A percentile compares a stretch with the other conserved stretches of the same genome.
phyloP scores from a whole-genome alignment of 2,113 vertebrate genomes.

The Neomonachus schauinslandi region DNA sequence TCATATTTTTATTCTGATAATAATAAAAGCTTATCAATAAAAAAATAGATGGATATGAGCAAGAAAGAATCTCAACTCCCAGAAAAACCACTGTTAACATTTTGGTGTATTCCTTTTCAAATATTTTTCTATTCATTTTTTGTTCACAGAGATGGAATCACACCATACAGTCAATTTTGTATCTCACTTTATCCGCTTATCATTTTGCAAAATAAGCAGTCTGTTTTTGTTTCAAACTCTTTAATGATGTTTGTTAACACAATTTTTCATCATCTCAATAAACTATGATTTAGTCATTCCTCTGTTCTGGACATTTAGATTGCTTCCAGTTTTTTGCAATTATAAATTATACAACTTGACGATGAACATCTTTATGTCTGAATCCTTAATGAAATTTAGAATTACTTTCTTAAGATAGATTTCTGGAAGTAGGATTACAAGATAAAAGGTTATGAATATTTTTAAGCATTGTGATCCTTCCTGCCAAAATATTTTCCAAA shows the following conservation, averaged over 20 bases:
- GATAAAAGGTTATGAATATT: neutral
- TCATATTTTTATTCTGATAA: slow-evolving; percentile 10
- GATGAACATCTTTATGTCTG: neutral
- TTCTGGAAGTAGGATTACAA: slow-evolving; percentile 7
- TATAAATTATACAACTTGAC: slow-evolving; percentile 6
- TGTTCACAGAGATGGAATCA: slow-evolving; percentile 3
- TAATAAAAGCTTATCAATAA: slow-evolving; percentile 15
- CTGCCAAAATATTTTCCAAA: slow-evolving; percentile 39
- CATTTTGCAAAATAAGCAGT: neutral
- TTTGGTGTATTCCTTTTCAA: slow-evolving; percentile 18
- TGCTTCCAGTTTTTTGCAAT: neutral
- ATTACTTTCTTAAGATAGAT: neutral
- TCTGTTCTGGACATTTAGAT: neutral
- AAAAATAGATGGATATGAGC: neutral
- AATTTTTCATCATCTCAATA: neutral
- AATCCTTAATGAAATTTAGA: neutral
- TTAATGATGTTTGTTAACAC: neutral
- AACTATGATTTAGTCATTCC: neutral
- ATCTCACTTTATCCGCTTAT: neutral
- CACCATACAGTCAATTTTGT: neutral
- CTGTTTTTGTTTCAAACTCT: slow-evolving; percentile 26
- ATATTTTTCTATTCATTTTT: slow-evolving; percentile 15
- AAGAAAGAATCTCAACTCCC: neutral
- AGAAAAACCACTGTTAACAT: neutral
- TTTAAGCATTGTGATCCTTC: slow-evolving; percentile 8